Conservation (phyloP, 35 echinoderm and acorn worm genomes). For the Ophioderma brevispina region DNA sequence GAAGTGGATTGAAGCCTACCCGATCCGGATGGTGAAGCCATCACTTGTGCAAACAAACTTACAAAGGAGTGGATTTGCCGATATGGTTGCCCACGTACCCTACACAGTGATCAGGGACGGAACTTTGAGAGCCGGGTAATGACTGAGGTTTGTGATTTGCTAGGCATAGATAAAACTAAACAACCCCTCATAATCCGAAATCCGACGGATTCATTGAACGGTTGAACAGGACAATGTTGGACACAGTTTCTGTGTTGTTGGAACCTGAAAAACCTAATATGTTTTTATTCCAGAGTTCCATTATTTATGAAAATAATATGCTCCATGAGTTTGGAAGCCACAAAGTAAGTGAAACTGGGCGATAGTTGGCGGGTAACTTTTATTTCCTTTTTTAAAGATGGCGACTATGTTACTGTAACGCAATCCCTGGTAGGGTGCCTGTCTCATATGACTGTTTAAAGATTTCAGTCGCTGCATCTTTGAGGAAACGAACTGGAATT, state of each 20-base stretch:
- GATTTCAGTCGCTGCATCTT: neutral
- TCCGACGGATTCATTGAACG: constrained; percentile 51
- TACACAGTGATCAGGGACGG: constrained; percentile 52
- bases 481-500: constrained; percentile 6
- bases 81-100: constrained; percentile 36
- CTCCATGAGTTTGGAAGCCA: no score
- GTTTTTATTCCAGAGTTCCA: no score
- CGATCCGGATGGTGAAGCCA: constrained; percentile 27
- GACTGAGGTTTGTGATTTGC: constrained; percentile 19
- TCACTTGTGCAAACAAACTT: constrained; percentile 19
- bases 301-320: no score
- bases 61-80: constrained; percentile 26
- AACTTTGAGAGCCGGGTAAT: constrained; percentile 47
- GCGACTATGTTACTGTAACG: no score
- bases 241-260: no score
- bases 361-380: no score
- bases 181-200: constrained; percentile 49
- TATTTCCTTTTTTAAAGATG: no score
- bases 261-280: no score
- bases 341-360: no score
- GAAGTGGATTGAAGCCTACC: constrained; percentile 30
- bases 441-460: no score
- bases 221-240: constrained; percentile 44
- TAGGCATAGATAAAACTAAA: constrained; percentile 32
- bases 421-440: no score